These are phyloP conservation scores for Tichodroma muraria DNA, from an alignment of 2,113 vertebrate species.

Conservation along the genomic window DNA sequence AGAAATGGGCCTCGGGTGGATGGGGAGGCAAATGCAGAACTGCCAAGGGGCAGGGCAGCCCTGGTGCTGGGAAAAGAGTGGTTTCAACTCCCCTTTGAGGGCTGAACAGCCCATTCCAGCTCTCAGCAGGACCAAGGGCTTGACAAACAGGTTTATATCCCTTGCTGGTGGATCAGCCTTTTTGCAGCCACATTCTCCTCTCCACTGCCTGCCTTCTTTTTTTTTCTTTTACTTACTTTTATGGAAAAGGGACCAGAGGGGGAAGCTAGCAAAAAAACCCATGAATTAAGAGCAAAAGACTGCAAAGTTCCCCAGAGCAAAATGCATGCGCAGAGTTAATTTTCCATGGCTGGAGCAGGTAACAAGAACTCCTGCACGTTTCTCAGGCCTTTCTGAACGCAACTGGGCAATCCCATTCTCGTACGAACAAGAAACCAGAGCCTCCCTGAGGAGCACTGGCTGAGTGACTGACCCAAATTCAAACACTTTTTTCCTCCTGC, in stretches of 20 bases:
- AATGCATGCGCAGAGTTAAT: neutral
- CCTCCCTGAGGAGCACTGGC: neutral
- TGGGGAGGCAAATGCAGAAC: neutral
- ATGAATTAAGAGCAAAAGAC: constrained; percentile 37
- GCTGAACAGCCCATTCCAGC: neutral
- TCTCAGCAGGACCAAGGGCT: accelerated
- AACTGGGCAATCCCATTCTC: neutral
- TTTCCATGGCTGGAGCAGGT: constrained; percentile 49
- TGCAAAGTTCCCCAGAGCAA: constrained; percentile 16
- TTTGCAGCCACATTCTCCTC: neutral
- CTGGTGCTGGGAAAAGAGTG: accelerated
- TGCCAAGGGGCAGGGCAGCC: neutral
- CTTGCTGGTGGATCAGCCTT: neutral
- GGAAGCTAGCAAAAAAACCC: neutral
- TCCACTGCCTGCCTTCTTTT: neutral
- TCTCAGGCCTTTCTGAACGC: neutral
- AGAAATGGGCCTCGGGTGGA: accelerated
- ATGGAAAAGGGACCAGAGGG: neutral
- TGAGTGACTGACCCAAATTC: constrained; percentile 49
- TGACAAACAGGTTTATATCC: neutral
- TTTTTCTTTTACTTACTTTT: neutral
- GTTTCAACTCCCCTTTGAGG: neutral
- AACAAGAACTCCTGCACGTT: neutral
- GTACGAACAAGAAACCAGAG: neutral
- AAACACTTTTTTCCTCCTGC: constrained; percentile 6